These are phyloP conservation scores for Phorcus lineatus DNA, from an alignment of 2,888 invertebrate genomes.

Conservation along the genomic window DNA sequence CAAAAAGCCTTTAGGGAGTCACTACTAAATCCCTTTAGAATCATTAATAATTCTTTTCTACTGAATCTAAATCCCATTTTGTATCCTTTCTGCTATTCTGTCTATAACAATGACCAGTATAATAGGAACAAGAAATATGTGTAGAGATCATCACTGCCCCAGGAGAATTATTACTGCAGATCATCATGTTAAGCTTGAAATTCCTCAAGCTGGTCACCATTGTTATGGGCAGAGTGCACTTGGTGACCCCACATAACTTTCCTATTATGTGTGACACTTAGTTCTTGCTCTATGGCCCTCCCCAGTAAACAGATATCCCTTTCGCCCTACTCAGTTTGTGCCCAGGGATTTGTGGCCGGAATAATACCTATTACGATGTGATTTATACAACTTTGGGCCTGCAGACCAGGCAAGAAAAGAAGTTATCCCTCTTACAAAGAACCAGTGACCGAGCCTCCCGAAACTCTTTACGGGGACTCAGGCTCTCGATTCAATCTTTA, in stretches of 20 bases:
- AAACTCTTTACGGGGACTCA: not conserved
- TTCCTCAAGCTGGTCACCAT: conserved; percentile 22
- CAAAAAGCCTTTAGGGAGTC: no score
- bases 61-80: not conserved
- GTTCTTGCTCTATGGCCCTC: not conserved
- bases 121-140: conserved; percentile 6
- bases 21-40: no score
- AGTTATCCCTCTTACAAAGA: not conserved
- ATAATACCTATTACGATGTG: conserved; percentile 16
- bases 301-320: conserved; percentile 15
- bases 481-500: conserved; percentile 14
- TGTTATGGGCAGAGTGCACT: not conserved
- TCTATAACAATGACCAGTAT: not conserved
- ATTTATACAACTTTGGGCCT: conserved; percentile 4
- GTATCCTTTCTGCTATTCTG: not conserved
- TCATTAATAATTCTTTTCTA: no score
- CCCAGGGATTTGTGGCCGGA: not conserved
- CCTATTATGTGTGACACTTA: conserved; percentile 3
- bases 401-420: not conserved
- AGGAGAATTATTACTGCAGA: conserved; percentile 4
- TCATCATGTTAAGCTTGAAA: conserved; percentile 9
- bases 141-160: not conserved
- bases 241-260: conserved; percentile 18
- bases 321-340: conserved; percentile 7
- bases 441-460: not conserved